Percentiles rank a stretch among this genome's conserved stretches.
Evolutionary conservation across 2,113 vertebrate genomes (phyloP).

Genomic region (Boulengeromyrus knoepffleri): DNA sequence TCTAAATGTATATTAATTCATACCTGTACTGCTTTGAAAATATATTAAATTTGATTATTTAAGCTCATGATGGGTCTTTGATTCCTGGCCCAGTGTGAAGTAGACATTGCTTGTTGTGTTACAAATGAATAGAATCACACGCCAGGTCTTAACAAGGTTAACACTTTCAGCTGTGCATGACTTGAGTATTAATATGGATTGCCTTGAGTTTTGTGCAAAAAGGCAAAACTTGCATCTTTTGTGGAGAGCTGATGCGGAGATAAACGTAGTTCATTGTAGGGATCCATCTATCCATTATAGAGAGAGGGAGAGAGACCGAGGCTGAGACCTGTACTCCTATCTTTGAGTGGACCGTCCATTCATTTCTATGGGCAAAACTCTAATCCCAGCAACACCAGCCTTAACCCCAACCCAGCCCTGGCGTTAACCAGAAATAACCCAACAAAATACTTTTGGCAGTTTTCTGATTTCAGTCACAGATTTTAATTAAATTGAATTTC

Average conservation of each 20-base stretch:
- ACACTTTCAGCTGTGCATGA: background rate
- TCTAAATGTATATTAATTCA: background rate
- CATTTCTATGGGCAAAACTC: too few relatives aligned
- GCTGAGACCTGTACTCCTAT: too few relatives aligned
- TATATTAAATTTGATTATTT: background rate
- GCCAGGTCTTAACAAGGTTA: background rate
- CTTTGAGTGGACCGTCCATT: too few relatives aligned
- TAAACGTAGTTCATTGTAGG: background rate
- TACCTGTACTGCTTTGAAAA: background rate
- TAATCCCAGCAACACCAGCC: too few relatives aligned
- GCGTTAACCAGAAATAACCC: too few relatives aligned
- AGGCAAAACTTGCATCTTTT: background rate
- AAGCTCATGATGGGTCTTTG: background rate
- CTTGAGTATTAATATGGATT: background rate
- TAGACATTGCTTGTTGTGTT: background rate
- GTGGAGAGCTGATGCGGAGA: background rate
- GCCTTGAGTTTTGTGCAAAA: background rate
- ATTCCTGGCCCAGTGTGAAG: background rate
- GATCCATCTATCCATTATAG: too few relatives aligned
- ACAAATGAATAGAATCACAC: background rate
- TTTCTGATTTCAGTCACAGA: too few relatives aligned
- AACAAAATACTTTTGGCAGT: too few relatives aligned
- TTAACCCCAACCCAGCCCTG: too few relatives aligned
- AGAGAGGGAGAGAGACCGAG: too few relatives aligned
- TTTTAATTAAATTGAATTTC: too few relatives aligned